Evolutionary conservation across 1,140 invertebrate species (phyloP).

Genomic region (Notospermus geniculatus): DNA sequence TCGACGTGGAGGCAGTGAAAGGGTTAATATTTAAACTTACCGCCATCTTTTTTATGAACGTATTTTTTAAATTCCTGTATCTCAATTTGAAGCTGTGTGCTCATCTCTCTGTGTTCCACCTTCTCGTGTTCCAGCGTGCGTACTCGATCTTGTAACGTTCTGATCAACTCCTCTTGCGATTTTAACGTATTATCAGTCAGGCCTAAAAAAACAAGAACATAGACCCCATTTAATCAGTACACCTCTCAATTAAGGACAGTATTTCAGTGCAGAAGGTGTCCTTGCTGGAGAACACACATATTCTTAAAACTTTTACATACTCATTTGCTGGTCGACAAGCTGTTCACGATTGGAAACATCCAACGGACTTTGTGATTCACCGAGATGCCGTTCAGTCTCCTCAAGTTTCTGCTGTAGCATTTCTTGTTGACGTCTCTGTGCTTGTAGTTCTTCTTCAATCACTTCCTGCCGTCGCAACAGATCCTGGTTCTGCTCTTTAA

Average conservation of each 20-base stretch:
- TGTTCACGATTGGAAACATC: not conserved
- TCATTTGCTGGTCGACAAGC: slow-evolving; percentile 5
- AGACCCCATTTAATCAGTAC: not conserved
- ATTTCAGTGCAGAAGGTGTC: not conserved
- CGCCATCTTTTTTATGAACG: not conserved
- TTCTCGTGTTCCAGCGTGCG: slow-evolving; percentile 5
- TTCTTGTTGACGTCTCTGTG: not conserved
- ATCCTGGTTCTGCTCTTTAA: not conserved
- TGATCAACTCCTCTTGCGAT: slow-evolving; percentile 5
- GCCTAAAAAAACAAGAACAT: not conserved
- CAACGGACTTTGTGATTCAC: not conserved
- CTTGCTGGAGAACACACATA: not conserved
- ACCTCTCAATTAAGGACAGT: slow-evolving; percentile 2
- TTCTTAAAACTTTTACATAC: not conserved
- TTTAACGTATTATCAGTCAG: slow-evolving; percentile 6
- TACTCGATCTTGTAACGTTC: slow-evolving; percentile 1
- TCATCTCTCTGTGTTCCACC: not conserved
- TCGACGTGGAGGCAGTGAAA: not conserved
- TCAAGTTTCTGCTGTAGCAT: not conserved
- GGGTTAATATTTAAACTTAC: no score
- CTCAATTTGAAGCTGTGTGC: not conserved
- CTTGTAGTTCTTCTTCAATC: not conserved
- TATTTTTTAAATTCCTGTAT: not conserved
- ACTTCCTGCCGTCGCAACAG: not conserved
- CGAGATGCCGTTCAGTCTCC: not conserved